These are phyloP conservation scores for Athetis lepigone DNA, from an alignment of 2,888 invertebrate species.

Conservation along the genomic window DNA sequence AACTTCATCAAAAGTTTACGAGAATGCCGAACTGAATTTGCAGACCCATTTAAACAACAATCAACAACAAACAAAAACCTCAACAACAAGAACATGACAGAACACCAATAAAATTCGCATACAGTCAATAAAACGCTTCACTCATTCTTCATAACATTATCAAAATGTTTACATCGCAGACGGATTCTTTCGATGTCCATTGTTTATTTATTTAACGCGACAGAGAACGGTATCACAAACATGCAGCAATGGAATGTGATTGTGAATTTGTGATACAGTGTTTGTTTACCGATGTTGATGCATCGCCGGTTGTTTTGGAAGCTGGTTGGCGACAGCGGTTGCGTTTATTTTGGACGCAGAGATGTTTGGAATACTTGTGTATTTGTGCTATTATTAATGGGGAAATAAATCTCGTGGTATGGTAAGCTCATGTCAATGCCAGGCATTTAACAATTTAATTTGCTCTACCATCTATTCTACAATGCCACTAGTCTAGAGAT, in stretches of 20 bases:
- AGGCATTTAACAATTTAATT: no score
- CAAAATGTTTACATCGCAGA: constrained; percentile 54
- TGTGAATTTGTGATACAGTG: constrained; percentile 58
- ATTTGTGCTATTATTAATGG: not conserved
- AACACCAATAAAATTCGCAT: not conserved
- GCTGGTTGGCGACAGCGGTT: constrained; percentile 19
- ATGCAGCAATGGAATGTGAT: constrained; percentile 57
- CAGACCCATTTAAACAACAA: not conserved
- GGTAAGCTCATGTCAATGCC: no score
- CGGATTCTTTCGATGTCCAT: constrained; percentile 54
- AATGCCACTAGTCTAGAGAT: no score
- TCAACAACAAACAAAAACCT: constrained; percentile 7
- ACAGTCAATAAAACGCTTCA: constrained; percentile 43
- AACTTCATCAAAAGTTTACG: no score
- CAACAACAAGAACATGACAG: not conserved
- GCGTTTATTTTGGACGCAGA: constrained; percentile 4
- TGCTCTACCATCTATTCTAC: no score
- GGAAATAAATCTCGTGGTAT: no score
- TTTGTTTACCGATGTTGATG: constrained; percentile 52
- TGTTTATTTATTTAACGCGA: constrained; percentile 61
- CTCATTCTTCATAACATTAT: constrained; percentile 49
- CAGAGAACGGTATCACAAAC: constrained; percentile 50
- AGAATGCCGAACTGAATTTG: no score
- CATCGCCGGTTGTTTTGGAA: constrained; percentile 46
- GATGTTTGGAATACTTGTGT: not conserved